phyloP scores from a whole-genome alignment of 2,797 vertebrate genomes.

The Menidia menidia region DNA sequence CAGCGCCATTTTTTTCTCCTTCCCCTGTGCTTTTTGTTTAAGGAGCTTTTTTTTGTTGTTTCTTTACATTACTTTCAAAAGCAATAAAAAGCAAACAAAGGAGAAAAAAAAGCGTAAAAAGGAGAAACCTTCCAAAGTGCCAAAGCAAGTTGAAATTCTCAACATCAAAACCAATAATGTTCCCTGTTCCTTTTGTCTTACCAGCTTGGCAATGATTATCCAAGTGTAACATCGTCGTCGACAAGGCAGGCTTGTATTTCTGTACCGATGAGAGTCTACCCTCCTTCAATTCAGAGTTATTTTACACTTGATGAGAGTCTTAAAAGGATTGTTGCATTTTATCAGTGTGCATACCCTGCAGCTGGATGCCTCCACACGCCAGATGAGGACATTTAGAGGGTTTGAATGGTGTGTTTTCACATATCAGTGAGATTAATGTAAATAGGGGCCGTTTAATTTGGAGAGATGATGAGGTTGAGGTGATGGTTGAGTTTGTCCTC shows the following conservation, averaged over 20 bases:
- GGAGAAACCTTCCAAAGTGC: constrained; percentile 64
- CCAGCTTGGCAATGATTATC: constrained; percentile 61
- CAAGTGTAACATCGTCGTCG: constrained; percentile 33
- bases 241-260: constrained; percentile 55
- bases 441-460: constrained; percentile 1
- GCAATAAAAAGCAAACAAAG: constrained; percentile 31
- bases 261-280: constrained; percentile 44
- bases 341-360: constrained; percentile 45
- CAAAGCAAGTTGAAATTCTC: constrained; percentile 68
- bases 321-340: constrained; percentile 75
- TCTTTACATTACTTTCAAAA: constrained; percentile 39
- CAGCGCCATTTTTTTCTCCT: neutral
- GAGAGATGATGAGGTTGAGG: constrained; percentile 10
- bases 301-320: constrained; percentile 50
- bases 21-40: constrained; percentile 68
- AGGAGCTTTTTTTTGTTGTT: constrained; percentile 28
- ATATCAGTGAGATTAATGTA: constrained; percentile 15
- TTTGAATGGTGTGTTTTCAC: constrained; percentile 16
- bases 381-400: constrained; percentile 34
- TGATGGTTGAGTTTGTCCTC: constrained; percentile 11
- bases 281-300: constrained; percentile 33
- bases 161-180: constrained; percentile 27
- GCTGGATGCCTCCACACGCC: constrained; percentile 43
- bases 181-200: constrained; percentile 26
- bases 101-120: constrained; percentile 58